These are phyloP conservation scores for Lymantria dispar DNA, from an alignment of 2,888 invertebrate species.

Conservation along the genomic window DNA sequence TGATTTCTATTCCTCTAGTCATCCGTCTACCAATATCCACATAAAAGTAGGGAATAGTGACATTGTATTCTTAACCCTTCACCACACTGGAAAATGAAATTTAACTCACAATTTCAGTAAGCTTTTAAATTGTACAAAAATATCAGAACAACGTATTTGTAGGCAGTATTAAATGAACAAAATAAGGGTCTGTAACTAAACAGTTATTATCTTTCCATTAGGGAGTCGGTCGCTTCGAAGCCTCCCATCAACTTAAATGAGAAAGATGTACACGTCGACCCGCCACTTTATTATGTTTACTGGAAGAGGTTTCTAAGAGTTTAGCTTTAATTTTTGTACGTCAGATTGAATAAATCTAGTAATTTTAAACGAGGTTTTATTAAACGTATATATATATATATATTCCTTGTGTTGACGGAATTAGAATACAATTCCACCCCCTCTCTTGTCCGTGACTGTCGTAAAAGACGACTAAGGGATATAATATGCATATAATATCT, in stretches of 20 bases:
- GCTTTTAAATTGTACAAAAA: not conserved
- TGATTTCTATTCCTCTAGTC: too few relatives aligned
- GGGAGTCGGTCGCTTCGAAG: conserved; percentile 15
- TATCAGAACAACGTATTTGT: not conserved
- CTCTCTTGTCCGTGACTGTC: too few relatives aligned
- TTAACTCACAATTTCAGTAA: not conserved
- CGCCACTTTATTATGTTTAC: conserved; percentile 1
- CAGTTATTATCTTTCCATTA: conserved; percentile 63
- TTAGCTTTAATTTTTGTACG: too few relatives aligned
- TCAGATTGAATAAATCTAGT: too few relatives aligned
- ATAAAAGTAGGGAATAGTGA: too few relatives aligned
- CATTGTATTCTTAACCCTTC: not conserved
- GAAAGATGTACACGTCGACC: conserved; percentile 25
- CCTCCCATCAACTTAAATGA: conserved; percentile 36
- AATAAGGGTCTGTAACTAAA: conserved; percentile 40
- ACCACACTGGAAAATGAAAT: not conserved
- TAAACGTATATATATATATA: too few relatives aligned
- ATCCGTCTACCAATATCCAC: too few relatives aligned
- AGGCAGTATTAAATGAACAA: conserved; percentile 21
- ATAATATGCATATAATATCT: too few relatives aligned
- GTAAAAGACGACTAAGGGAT: too few relatives aligned
- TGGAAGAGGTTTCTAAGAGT: not conserved
- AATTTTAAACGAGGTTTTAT: too few relatives aligned
- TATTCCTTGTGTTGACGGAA: too few relatives aligned
- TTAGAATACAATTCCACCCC: too few relatives aligned